Evolutionary conservation across 53 echinoderm and acorn worm genomes (phyloP), one percentile per base, ranked within the genome.

Genomic region (Hippasteria phrygiana): DNA sequence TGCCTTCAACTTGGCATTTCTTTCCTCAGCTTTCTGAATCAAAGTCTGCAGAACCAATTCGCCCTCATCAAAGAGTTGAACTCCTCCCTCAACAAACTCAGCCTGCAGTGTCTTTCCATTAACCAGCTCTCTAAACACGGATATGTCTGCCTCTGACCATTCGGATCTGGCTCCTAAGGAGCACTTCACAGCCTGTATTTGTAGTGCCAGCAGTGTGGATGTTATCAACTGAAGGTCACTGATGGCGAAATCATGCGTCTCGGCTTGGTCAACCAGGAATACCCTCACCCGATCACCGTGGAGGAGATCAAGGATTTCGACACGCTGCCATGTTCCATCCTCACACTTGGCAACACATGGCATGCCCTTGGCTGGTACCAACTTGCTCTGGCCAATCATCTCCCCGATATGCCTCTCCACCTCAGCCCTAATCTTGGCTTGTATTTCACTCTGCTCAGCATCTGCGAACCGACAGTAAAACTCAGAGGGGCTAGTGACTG

Each of bases 341-440:
- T 75, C 36, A 50, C 85, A 91, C 75, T 86, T 81, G 75, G 86
- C 86, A 18, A 91, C 24, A 37, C 91, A 91, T 22, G 91, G 62
- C 86, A 82, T 81, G 28, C 83, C 83, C 46, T 74, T 45, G 14
- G 46, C 75, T 27, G 86, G 76, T 3, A 38, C 29, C 40, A 69
- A 40, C 51, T 62, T 84, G 66, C 40, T 75, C 16, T 46, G 46
- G 34, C 74, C 74, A 31, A 66, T 88, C 45, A 77, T 36, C 76
- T 77, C 77, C 26, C 47, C 22, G 26, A 46, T 26, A 38, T 77
- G 66, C 47, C 66, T n/a, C 45, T 66, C 67, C 13, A 88, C 35
- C 35, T 88, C 51, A 7, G 50, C 70, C 35, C 6, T 24, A 42
- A 85, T 85, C 33, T 31, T 53, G 66, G 18, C 69, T 3, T 18